These are phyloP conservation scores for Melieria picta DNA, from an alignment of 2,888 invertebrate species.

Conservation along the genomic window DNA sequence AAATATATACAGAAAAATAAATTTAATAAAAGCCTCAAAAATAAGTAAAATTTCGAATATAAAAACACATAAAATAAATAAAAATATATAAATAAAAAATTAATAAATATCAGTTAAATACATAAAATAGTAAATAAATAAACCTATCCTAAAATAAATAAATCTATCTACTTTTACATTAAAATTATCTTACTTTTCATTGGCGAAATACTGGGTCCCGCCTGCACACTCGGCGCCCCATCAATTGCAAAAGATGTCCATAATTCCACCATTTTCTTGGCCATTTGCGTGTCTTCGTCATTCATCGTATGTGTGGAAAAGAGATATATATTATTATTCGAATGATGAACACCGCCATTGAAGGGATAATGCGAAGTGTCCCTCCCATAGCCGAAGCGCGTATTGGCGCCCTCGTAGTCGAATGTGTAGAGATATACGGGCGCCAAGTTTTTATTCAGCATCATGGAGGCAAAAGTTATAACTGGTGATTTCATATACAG, in stretches of 20 bases:
- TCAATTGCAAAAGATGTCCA: slow-evolving; percentile 65
- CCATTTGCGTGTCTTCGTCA: slow-evolving; percentile 63
- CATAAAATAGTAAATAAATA: too few species aligned
- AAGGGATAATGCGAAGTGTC: slow-evolving; percentile 66
- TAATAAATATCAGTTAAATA: background rate
- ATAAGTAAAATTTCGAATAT: too few species aligned
- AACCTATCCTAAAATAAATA: too few species aligned
- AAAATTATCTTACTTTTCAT: slow-evolving; percentile 43
- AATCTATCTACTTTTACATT: too few species aligned
- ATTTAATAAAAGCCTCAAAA: too few species aligned
- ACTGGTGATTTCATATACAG: slow-evolving; percentile 67
- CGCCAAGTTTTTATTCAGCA: slow-evolving; percentile 50
- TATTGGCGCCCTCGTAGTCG: slow-evolving; percentile 66
- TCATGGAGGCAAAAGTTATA: slow-evolving; percentile 59
- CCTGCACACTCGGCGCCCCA: slow-evolving; percentile 52
- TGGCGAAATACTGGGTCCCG: slow-evolving; percentile 35
- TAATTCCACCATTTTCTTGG: slow-evolving; percentile 66
- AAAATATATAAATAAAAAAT: background rate
- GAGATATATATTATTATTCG: slow-evolving; percentile 72
- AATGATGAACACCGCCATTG: slow-evolving; percentile 70
- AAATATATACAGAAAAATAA: too few species aligned
- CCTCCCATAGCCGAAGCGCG: slow-evolving; percentile 66
- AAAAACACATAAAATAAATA: background rate
- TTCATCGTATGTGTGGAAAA: slow-evolving; percentile 65
- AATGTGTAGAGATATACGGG: slow-evolving; percentile 68